These are phyloP conservation scores for Leptinotarsa juncta DNA, from an alignment of 2,888 invertebrate genomes.

Conservation along the genomic window DNA sequence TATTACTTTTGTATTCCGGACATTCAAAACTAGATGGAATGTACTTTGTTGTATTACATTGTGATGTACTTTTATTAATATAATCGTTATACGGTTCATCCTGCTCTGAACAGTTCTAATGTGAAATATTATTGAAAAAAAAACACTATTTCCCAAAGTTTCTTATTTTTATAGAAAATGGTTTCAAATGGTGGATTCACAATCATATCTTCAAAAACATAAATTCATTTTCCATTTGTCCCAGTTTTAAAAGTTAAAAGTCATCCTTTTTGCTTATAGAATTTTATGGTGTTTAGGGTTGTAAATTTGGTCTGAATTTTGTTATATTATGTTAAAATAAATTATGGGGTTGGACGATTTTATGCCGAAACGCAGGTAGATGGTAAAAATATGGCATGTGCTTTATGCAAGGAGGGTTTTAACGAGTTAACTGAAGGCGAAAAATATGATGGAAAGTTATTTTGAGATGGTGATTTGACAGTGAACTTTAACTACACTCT, in stretches of 20 bases:
- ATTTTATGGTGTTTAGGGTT: conserved; percentile 29
- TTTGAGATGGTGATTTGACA: background rate
- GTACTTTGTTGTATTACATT: too few species aligned
- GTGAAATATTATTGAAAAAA: too few species aligned
- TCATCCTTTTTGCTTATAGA: conserved; percentile 3
- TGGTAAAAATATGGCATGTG: conserved; percentile 33
- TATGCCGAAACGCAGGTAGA: conserved; percentile 43
- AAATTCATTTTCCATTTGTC: too few species aligned
- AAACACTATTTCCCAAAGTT: too few species aligned
- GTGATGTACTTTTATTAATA: too few species aligned
- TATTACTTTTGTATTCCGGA: too few species aligned
- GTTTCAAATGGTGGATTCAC: too few species aligned
- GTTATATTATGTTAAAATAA: conserved; percentile 28
- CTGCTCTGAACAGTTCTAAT: too few species aligned
- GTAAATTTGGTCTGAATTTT: conserved; percentile 37
- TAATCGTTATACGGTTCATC: too few species aligned
- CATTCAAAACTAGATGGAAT: too few species aligned
- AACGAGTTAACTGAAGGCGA: conserved; percentile 17
- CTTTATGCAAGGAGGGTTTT: conserved; percentile 35
- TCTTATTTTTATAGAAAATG: too few species aligned
- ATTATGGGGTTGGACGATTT: conserved; percentile 41
- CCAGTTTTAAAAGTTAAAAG: background rate
- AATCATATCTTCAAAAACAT: too few species aligned
- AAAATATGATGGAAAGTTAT: background rate
- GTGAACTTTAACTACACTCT: background rate